Evolutionary conservation across 1,140 invertebrate species (phyloP).

Genomic region (Belonocnema kinseyi): DNA sequence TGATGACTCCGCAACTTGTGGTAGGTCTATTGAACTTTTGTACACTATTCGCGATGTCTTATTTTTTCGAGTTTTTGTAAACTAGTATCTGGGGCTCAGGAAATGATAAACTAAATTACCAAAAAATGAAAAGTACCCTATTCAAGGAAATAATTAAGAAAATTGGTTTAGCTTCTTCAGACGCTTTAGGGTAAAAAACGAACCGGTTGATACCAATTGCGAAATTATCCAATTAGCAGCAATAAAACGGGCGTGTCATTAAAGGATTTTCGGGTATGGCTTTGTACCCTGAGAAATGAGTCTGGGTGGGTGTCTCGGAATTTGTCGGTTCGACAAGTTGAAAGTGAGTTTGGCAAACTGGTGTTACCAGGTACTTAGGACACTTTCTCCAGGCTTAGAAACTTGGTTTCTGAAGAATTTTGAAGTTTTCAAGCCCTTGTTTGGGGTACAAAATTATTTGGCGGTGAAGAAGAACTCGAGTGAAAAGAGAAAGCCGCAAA

Average conservation of each 20-base stretch:
- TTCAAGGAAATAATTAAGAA: slow-evolving; percentile 17
- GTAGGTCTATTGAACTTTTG: slow-evolving; percentile 19
- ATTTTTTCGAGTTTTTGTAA: not conserved
- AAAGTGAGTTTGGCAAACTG: slow-evolving; percentile 15
- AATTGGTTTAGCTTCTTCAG: slow-evolving; percentile 1
- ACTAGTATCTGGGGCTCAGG: not conserved
- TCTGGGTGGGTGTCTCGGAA: slow-evolving; percentile 1
- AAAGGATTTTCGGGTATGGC: not conserved
- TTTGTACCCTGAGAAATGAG: not conserved
- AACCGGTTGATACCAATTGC: not conserved
- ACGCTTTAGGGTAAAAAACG: not conserved
- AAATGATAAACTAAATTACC: too few species aligned
- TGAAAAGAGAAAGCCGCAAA: slow-evolving; percentile 30
- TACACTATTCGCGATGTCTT: not conserved
- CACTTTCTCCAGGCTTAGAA: slow-evolving; percentile 25
- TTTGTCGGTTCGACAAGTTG: slow-evolving; percentile 4
- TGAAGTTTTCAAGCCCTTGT: slow-evolving; percentile 14
- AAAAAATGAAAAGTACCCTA: too few species aligned
- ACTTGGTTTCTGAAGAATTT: slow-evolving; percentile 1
- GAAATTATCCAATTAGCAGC: slow-evolving; percentile 23
- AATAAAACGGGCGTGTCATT: slow-evolving; percentile 21
- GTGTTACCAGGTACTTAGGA: slow-evolving; percentile 21
- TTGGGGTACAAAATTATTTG: slow-evolving; percentile 30
- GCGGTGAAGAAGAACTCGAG: slow-evolving; percentile 10
- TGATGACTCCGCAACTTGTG: slow-evolving; percentile 23